Base-by-base conservation (phyloP, 2,797 vertebrate genomes). In the Zenarchopterus dispar region DNA sequence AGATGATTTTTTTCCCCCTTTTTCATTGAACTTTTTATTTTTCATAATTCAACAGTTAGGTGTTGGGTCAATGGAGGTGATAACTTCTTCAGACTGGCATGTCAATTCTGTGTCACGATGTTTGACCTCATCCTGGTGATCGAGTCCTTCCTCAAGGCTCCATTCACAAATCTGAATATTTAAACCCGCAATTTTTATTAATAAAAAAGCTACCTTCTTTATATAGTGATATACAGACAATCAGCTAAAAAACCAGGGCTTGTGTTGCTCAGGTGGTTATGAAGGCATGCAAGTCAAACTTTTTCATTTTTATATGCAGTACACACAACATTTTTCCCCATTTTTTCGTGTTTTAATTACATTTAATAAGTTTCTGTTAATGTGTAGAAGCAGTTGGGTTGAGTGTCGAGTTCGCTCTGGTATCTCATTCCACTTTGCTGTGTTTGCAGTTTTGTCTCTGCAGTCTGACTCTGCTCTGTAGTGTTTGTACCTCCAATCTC, bases 351-450 rank as follows among this genome's bases (percentile, higher is more conserved):
- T 9, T 43, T 46, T 21, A 36, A 36, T 21, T 9, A 21, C 3
- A 3, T 6, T 4, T 21, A 46, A 21, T 19, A 2, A 21, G 8
- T 45, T 10, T 11, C 33, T 54, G 19, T 33, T 6, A 23, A 18
- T 11, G 8, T 65, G 22, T 58, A 63, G 58, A 45, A 67, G 69
- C 52, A 11, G 61, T 67, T 22, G 0, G 33, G 11, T 28, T 39
- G 8, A 26, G 9, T 58, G 53, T 9, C 54, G 15, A 11, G 47
- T 41, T 33, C 75, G 48, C 26, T n/a, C n/a, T 44, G 60, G 36
- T 52, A 56, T 84, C 57, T 81, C 62, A 70, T 61, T 67, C 47
- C 0, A 31, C 24, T 66, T 49, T 70, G 74, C 77, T 67, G 56
- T 52, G 53, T 18, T 22, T 52, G 64, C 70, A 75, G 17, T 53